Base-by-base conservation (phyloP, 2,888 invertebrate species). In the Acanthosepion esculentum region DNA sequence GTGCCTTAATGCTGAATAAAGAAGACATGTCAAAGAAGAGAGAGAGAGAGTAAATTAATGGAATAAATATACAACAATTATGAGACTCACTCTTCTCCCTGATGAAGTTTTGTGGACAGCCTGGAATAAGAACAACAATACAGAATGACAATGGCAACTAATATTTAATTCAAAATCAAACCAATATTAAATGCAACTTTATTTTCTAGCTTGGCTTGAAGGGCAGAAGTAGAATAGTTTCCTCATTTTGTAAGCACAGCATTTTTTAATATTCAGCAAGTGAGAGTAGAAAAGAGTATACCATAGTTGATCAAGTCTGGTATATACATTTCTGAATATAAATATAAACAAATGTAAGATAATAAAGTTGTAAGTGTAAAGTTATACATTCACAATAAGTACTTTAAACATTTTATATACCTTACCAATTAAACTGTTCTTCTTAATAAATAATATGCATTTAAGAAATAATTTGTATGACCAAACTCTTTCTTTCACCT, bases 111-210 rank as follows among this genome's bases (percentile, higher is more conserved):
- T 94, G 55, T 94, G 94, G 55, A 55, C 59, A 94, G 55, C 94
- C 94, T 94, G 94, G 23, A 94, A 94, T 94, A 94, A 94, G 53
- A 94, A 94, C 94, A 94, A 94, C 59, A 94, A 94, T 94, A 18
- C 33, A 50, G 29, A 92, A 48, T 50, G 48, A 78, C 78, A 92
- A 48, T 50, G 48, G 33, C 78, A 78, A 33, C 78, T 12, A 26
- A 64, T 64, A 64, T 64, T 26, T 23, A 64, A 64, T 64, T 23
- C 5, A 26, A 64, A 23, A 64, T 64, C 26, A 26, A 64, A 64
- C 64, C 64, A 5, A 78, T n/a, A 78, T 33, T 78, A 78, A 78
- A 78, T 78, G 78, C n/a, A 78, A 78, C 78, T 78, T 78, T 33
- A 78, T 78, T 78, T 12, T 78, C 78, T 33, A 78, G 10, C 23